Evolutionary conservation across 2,888 invertebrate genomes (phyloP), one percentile per base, ranked within the genome.

Genomic region (Drosophila multiciliata): DNA sequence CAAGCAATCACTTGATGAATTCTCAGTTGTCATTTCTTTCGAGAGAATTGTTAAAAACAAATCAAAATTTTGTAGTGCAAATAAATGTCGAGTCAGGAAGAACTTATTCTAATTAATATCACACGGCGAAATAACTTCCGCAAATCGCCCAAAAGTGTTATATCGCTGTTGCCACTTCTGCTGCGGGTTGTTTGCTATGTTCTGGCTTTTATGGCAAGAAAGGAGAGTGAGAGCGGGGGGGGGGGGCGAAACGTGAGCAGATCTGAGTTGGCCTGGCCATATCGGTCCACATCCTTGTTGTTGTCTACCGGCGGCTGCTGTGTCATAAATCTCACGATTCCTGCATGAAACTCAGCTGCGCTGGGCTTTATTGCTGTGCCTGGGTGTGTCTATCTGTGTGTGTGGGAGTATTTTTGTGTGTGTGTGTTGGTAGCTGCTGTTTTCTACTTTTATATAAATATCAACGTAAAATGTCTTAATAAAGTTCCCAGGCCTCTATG

Each of bases 301-400:
- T 62, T 73, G 57, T 52, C 66, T 71, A 66, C 48, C 54, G 69
- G 67, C 29, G 29, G 29, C 29, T 5, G 29, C 60, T 54, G 60
- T 72, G 89, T 87, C 89, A 87, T 87, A 87, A 87, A 87, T 90
- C 90, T 87, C 82, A 84, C 85, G 80, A 89, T 90, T 90, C 78
- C 82, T 75, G 78, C 76, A 90, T 90, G 90, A 82, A 90, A 78
- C 73, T 87, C 90, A 82, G 87, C 89, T 89, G 86, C 64, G 75
- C 89, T 66, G 71, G 66, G 73, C 88, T 87, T 87, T 87, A 85
- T 84, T 76, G 80, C 90, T 58, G 71, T 66, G 79, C 66, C 33
- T 68, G 66, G 52, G 32, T 50, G 42, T 75, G 66, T 58, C n/a
- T 20, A 12, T 49, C 26, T 45, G 29, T 26, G 26, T 52, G 53